Conservation (phyloP, 2,797 vertebrate species). For the Tamandua tetradactyla region DNA sequence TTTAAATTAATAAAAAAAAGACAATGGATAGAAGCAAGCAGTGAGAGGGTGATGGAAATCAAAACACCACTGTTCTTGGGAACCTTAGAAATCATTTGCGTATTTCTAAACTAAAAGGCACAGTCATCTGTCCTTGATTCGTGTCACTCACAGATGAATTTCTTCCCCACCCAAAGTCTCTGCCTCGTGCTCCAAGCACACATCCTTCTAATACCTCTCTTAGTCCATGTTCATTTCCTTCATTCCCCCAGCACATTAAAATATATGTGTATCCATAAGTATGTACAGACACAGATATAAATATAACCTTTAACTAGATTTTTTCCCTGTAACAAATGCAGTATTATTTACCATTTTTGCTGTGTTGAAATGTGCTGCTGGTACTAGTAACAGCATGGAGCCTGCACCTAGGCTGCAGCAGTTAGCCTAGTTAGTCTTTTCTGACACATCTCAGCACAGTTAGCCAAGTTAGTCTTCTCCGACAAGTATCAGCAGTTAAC, state of each 20-base stretch:
- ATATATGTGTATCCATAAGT: not conserved
- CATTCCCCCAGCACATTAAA: not conserved
- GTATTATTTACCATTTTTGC: too few relatives aligned
- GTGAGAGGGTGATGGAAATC: not conserved
- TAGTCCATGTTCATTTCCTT: not conserved
- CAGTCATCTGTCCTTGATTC: not conserved
- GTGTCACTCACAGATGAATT: not conserved
- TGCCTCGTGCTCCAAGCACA: rapidly evolving
- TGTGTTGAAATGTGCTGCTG: not conserved
- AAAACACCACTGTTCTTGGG: not conserved
- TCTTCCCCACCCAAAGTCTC: not conserved
- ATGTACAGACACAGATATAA: not conserved
- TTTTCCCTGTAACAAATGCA: not conserved
- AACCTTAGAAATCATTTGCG: too few relatives aligned
- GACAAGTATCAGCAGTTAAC: too few relatives aligned
- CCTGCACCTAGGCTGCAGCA: rapidly evolving
- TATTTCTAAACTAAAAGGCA: not conserved
- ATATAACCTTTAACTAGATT: not conserved
- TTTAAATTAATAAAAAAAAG: too few relatives aligned
- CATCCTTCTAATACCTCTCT: too few relatives aligned
- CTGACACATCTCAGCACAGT: too few relatives aligned
- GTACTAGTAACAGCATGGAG: not conserved
- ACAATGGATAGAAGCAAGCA: not conserved
- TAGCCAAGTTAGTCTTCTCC: too few relatives aligned
- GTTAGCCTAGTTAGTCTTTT: not conserved